Conservation (phyloP, 2,888 invertebrate genomes). For the Troglohyphantes excavatus region DNA sequence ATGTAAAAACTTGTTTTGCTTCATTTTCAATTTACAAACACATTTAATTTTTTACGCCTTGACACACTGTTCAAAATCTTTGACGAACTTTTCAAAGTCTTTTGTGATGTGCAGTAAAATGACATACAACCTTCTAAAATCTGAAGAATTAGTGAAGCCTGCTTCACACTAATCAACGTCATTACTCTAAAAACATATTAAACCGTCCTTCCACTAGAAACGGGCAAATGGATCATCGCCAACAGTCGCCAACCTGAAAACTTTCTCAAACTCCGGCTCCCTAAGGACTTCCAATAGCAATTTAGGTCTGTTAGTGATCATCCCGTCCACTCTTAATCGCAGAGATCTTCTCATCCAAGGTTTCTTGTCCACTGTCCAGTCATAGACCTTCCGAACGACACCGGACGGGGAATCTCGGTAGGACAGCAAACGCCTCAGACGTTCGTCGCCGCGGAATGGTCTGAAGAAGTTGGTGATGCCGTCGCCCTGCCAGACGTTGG, state of each 20-base stretch:
- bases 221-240: conserved; percentile 36
- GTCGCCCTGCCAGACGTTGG: conserved; percentile 80
- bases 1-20: too few relatives aligned
- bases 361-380: conserved; percentile 80
- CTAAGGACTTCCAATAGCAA: conserved; percentile 1
- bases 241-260: conserved; percentile 36
- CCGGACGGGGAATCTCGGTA: conserved; percentile 67
- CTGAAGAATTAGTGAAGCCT: too few relatives aligned
- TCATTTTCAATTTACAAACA: too few relatives aligned
- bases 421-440: conserved; percentile 69
- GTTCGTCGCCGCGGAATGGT: conserved; percentile 71
- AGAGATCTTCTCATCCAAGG: conserved; percentile 69
- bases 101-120: too few relatives aligned
- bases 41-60: too few relatives aligned
- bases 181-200: too few relatives aligned
- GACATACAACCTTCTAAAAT: too few relatives aligned
- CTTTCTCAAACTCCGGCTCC: conserved; percentile 12
- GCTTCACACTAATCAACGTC: too few relatives aligned
- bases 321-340: conserved; percentile 33
- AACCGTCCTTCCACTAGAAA: background rate
- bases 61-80: too few relatives aligned
- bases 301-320: conserved; percentile 55
- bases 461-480: conserved; percentile 79
- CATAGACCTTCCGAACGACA: conserved; percentile 78
- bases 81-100: too few relatives aligned